Evolutionary conservation across 2,113 vertebrate species (phyloP).

Genomic region (Caranx melampygus): DNA sequence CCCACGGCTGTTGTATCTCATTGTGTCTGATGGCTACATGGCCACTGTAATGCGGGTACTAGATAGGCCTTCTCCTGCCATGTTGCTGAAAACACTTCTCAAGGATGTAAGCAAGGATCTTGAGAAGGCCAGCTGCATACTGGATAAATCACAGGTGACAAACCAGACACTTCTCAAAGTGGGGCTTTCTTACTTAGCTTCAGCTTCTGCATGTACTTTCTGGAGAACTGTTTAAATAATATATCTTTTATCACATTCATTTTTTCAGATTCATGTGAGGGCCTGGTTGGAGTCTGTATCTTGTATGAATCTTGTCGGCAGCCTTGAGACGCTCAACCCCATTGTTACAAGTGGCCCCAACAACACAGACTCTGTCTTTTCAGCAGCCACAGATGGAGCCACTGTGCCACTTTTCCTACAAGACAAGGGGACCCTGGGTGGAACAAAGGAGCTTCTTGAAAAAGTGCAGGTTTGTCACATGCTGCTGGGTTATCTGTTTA

Average conservation of each 20-base stretch:
- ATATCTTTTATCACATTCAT: background rate
- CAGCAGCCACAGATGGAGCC: slow-evolving; percentile 64
- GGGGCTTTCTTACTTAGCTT: background rate
- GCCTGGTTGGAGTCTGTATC: slow-evolving; percentile 82
- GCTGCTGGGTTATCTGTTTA: background rate
- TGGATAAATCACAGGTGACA: slow-evolving; percentile 84
- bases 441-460: slow-evolving; percentile 73
- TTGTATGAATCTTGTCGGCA: slow-evolving; percentile 82
- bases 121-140: slow-evolving; percentile 77
- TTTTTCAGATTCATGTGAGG: slow-evolving; percentile 79
- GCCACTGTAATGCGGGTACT: slow-evolving; percentile 87
- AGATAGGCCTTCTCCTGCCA: slow-evolving; percentile 81
- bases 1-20: slow-evolving; percentile 87
- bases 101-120: slow-evolving; percentile 86
- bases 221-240: background rate
- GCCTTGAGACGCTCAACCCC: slow-evolving; percentile 78
- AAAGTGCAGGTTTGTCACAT: slow-evolving; percentile 82
- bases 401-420: slow-evolving; percentile 88
- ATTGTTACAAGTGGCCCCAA: slow-evolving; percentile 52
- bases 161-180: background rate
- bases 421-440: slow-evolving; percentile 73
- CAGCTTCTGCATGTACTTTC: background rate
- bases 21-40: slow-evolving; percentile 97
- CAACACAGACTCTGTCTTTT: slow-evolving; percentile 35
- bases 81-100: slow-evolving; percentile 85